A percentile compares a stretch with the other conserved stretches of the same genome.
phyloP scores from a whole-genome alignment of 2,797 vertebrate species.

The Sciaenops ocellatus region DNA sequence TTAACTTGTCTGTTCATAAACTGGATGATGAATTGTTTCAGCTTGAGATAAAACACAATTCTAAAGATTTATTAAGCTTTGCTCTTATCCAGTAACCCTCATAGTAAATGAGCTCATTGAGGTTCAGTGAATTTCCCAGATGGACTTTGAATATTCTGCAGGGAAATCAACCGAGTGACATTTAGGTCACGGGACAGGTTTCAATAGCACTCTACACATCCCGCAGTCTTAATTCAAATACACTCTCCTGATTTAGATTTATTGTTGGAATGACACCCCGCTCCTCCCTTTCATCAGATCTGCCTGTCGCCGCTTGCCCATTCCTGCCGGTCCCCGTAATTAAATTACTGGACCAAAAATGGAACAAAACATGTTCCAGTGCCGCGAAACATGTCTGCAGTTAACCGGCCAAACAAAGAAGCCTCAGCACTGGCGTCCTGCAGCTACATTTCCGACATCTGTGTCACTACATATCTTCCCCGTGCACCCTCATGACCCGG shows the following conservation, averaged over 20 bases:
- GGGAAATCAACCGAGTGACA: constrained; percentile 24
- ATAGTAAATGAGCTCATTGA: not conserved
- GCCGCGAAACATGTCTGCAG: constrained; percentile 66
- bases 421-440: constrained; percentile 14
- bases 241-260: constrained; percentile 43
- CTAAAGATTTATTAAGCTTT: not conserved
- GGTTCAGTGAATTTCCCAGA: constrained; percentile 3
- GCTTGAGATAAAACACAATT: not conserved
- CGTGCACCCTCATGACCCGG: constrained; percentile 12
- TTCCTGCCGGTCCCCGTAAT: constrained; percentile 64
- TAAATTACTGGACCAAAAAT: constrained; percentile 69
- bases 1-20: not conserved
- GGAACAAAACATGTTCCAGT: constrained; percentile 57
- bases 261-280: constrained; percentile 34
- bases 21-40: not conserved
- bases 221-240: not conserved
- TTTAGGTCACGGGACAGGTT: constrained; percentile 12
- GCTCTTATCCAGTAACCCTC: not conserved
- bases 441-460: constrained; percentile 45
- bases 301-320: constrained; percentile 51
- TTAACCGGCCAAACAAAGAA: constrained; percentile 59
- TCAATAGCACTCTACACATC: constrained; percentile 12
- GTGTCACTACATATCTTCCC: constrained; percentile 37
- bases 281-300: constrained; percentile 44
- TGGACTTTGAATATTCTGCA: not conserved